phyloP scores from a whole-genome alignment of 92 coral and sea anemone species.

The Palythoa grandiflora region DNA sequence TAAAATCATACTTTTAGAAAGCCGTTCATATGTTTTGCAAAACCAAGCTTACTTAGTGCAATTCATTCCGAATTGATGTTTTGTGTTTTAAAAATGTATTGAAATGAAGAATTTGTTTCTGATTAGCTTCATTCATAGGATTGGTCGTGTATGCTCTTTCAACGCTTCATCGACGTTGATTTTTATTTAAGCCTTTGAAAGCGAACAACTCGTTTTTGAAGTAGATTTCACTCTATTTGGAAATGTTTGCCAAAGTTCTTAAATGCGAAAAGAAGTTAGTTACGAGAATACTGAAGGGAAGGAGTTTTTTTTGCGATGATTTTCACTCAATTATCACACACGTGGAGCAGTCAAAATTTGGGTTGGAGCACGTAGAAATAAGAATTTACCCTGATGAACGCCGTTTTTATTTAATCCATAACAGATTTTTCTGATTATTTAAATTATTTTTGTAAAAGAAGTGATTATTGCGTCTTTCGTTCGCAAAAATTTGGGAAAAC shows the following conservation, averaged over 20 bases:
- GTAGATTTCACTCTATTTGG: not conserved
- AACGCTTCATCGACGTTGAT: not conserved
- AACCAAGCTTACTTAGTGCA: not conserved
- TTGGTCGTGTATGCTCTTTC: not conserved
- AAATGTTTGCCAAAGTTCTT: not conserved
- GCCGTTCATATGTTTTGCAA: not conserved
- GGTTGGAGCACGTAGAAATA: not conserved
- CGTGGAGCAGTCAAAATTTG: not conserved
- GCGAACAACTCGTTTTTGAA: not conserved
- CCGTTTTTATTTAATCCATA: conserved; percentile 39
- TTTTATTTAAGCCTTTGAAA: not conserved
- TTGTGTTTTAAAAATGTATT: not conserved
- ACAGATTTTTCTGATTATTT: conserved; percentile 10
- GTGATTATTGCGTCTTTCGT: not conserved
- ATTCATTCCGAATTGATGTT: not conserved
- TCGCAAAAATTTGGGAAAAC: conserved; percentile 33
- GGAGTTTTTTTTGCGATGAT: not conserved
- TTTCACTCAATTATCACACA: not conserved
- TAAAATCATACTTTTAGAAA: not conserved
- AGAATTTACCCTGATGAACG: not conserved
- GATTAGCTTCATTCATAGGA: not conserved
- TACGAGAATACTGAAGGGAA: not conserved
- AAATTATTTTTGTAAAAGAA: not conserved
- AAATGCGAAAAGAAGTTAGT: not conserved
- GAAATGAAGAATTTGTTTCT: not conserved